Conservation (phyloP, 1,140 invertebrate genomes). For the Euschistus heros region DNA sequence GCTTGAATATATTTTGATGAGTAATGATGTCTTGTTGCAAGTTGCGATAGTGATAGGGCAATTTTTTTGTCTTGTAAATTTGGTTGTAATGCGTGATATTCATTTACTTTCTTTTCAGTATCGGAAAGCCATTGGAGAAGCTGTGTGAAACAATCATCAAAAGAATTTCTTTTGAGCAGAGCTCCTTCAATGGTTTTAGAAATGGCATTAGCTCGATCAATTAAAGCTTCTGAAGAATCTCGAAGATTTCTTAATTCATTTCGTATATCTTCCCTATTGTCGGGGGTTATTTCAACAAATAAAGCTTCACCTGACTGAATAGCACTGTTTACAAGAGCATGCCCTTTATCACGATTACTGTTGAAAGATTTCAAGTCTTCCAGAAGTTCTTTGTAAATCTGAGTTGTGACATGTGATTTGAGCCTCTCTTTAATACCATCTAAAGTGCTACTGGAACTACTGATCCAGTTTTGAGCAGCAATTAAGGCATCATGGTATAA, state of each 20-base stretch:
- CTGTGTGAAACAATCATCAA: conserved; percentile 79
- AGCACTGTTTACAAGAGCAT: conserved; percentile 63
- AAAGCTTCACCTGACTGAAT: conserved; percentile 77
- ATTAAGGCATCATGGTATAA: conserved; percentile 52
- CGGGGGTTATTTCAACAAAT: conserved; percentile 73
- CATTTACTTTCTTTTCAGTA: conserved; percentile 53
- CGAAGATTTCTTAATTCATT: conserved; percentile 68
- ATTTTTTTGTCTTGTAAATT: conserved; percentile 75
- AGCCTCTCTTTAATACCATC: background rate
- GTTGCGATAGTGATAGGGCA: conserved; percentile 61
- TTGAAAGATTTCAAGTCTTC: conserved; percentile 62
- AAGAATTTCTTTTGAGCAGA: conserved; percentile 75
- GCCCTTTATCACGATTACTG: conserved; percentile 65
- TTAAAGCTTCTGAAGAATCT: conserved; percentile 68
- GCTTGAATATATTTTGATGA: conserved; percentile 65
- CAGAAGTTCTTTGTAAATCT: conserved; percentile 39
- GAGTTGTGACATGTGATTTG: background rate
- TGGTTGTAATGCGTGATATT: conserved; percentile 54
- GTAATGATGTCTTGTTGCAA: conserved; percentile 70
- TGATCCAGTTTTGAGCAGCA: conserved; percentile 68
- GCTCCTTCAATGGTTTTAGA: conserved; percentile 77
- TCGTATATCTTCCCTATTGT: conserved; percentile 73
- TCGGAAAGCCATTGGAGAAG: conserved; percentile 67
- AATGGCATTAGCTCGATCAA: conserved; percentile 71
- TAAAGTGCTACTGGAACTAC: conserved; percentile 52